Evolutionary conservation across 2,113 vertebrate species (phyloP), one percentile per base, ranked within the genome.

Genomic region (Notarius lentiginosus): DNA sequence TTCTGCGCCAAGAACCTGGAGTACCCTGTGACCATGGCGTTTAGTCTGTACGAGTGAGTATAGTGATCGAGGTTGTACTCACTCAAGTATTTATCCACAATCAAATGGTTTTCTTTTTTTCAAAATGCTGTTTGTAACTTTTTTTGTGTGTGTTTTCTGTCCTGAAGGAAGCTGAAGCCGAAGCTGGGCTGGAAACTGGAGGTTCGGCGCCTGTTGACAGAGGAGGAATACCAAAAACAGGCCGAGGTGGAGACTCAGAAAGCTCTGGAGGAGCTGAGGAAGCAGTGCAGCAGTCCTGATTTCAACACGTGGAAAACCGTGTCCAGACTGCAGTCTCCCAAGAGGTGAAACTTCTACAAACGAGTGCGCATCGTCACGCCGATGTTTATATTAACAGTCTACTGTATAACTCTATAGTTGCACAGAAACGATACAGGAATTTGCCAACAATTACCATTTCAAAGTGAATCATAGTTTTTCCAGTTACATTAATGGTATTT

Each of bases 261-360:
- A 14, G 97, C 97, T 49, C 94, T 99, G 18, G 96, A 96, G 1
- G 95, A 97, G 41, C 95, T 99, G 70, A 94, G 97, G 47, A 94
- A 90, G 63, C 92, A 93, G 92, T 99, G 98, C 91, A 92, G 72
- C 85, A 99, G 98, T 93, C 98, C 98, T 0, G 96, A 98, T 1
- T 97, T 96, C 93, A 95, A 95, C 49, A 93, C 96, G 1, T 99
- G 98, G 98, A 96, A 93, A 75, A 81, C 94, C 0, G 93, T 99
- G 65, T 97, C 97, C 89, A 96, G 97, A 87, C 95, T 99, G 65
- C 96, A 96, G 89, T 97, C 96, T 55, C 98, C 98, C 4, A 97
- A 97, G 93, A 97, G 98, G 98, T 99, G 49, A 17, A 34, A 85
- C 4, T 12, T 79, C 53, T 12, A 34, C 9, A 88, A 60, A 79